Base-by-base conservation (phyloP, 2,888 invertebrate genomes). In the Pterostichus niger region DNA sequence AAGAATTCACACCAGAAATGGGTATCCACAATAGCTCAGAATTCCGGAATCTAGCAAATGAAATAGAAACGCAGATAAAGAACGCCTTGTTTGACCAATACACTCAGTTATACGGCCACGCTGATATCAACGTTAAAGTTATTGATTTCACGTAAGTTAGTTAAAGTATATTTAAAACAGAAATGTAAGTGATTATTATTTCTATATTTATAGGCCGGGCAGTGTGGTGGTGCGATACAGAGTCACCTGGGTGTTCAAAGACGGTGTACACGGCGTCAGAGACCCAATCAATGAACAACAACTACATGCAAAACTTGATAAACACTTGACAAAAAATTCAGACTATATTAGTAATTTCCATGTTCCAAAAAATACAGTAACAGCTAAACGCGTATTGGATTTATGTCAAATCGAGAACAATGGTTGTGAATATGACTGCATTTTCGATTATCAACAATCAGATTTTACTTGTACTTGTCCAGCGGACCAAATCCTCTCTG, bases 391-490 rank as follows among this genome's bases (percentile, higher is more conserved):
- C 85, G 92, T 95, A 56, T 88, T 93, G 24, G 93, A 95, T 89
- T 88, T 92, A 83, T 96, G 95, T 88, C 92, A 93, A 89, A 92
- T 93, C 81, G 91, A 93, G 84, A 93, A 93, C 84, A 91, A 94
- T 83, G 90, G 91, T 71, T 96, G 96, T 87, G 92, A 94, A 85
- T 91, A 94, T 85, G 91, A 90, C 10, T 96, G 96, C 88, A 89
- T 90, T 78, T 96, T 94, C 86, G 93, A 95, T 88, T 93, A 93
- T 86, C 87, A 87, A 0, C 89, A 90, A 31, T 91, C 94, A 82
- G 92, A 93, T 73, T 95, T 96, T 87, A 89, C 89, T 40, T 96
- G 96, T 87, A 91, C 89, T 2, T 96, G 96, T 88, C 93, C 93
- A 9, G 88, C 89, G 52, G 92, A 92, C 40, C 87, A 93, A 90